Evolutionary conservation across 2,797 vertebrate genomes (phyloP), one percentile per base, ranked within the genome.

Genomic region (Typhlichthys eigenmanni): DNA sequence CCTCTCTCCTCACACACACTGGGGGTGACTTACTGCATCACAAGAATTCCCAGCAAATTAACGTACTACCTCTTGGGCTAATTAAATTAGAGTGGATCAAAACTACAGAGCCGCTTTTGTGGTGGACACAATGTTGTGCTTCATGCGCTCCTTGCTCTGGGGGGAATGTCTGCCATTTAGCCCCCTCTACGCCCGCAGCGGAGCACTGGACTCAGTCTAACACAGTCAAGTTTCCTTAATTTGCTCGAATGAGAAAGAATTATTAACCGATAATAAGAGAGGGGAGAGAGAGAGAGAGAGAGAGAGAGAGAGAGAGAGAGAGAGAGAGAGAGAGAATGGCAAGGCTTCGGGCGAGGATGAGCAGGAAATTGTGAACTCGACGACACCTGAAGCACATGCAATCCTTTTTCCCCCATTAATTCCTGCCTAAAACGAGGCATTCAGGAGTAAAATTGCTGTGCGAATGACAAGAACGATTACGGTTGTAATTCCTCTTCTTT

Each of bases 21-120:
- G 89, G 94, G 93, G 93, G 95, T 93, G 89, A 94, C 95, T 95
- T 96, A 95, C 92, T 92, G 95, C 95, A 96, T 97, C 95, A 96
- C 94, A 97, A 94, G 95, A 96, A 95, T 96, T 96, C 95, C 96
- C 95, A 93, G 95, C 95, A 96, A 97, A 98, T 96, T 94, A 98
- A 96, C 95, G 93, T 93, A 90, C 94, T 96, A 98, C 96, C 95
- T 98, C 96, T 98, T 93, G 94, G 96, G 94, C 95, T 98, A 98
- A 98, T 98, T 98, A 95, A 98, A 98, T 98, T 97, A 98, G 94
- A 95, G 93, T 93, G 95, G 96, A 97, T 97, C 95, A 96, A 95
- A 96, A 95, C 93, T 94, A 97, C 95, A 96, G 95, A 97, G 94
- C 92, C 81, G 95, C 95, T 96, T 98, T 97, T 96, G 96, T 97